Evolutionary conservation across 2,888 invertebrate species (phyloP), one percentile per base, ranked within the genome.

Genomic region (Geophilus truncorum): DNA sequence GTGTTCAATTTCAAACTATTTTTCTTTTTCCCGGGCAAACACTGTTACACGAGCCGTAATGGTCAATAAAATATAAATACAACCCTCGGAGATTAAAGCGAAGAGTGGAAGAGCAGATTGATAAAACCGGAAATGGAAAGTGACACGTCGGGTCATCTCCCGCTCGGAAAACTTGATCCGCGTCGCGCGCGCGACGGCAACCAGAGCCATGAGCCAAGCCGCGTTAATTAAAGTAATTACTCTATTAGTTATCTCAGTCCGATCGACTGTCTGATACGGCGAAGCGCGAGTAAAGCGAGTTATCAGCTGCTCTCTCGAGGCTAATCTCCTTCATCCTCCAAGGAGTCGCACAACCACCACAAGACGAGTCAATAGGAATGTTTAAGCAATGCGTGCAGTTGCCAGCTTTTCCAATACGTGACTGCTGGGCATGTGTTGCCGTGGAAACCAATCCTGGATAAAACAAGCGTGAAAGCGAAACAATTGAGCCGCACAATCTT

Each of bases 201-300:
- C 57, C 57, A 40, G n/a, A 40, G 12, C 15, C 15, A 12, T n/a
- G n/a, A n/a, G n/a, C n/a, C n/a, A n/a, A n/a, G 40, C 40, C 23
- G 57, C 57, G 51, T 51, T 62, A 62, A 62, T 62, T 62, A 62
- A 62, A 62, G 57, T 62, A 62, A 62, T 62, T 62, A 62, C 57
- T 62, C 57, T 18, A 62, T 23, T 62, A 62, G 57, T 62, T 62
- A 62, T 62, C 57, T 62, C 21, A 6, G 10, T 62, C 7, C 21
- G 57, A 62, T 62, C 57, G 21, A 21, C 21, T 62, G 57, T 62
- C 23, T 62, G 57, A 62, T 62, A 62, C 10, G 57, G 18, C 21
- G 57, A 62, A 62, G 21, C 57, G 10, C 18, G 57, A 21, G 57
- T 21, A 62, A 21, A n/a, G 23, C 57, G 21, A 62, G 57, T 62